phyloP scores from a whole-genome alignment of 2,888 invertebrate species.

The Xestia rhomboidea region DNA sequence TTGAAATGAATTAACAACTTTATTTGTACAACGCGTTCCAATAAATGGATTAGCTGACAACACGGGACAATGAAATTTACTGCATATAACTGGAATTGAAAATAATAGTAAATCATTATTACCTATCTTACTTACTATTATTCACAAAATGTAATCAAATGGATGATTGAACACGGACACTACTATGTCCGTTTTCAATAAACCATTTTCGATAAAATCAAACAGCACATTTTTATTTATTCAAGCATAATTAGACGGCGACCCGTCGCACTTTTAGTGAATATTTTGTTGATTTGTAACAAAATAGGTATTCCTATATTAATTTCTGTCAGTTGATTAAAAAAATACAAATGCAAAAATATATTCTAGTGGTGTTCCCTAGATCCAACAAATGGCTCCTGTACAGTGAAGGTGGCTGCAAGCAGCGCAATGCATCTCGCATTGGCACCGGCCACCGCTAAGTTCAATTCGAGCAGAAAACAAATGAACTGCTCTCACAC shows the following conservation, averaged over 20 bases:
- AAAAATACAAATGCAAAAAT: neutral
- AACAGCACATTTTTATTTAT: too few relatives aligned
- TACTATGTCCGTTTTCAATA: neutral
- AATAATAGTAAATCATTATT: neutral
- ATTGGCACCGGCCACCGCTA: conserved; percentile 10
- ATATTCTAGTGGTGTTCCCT: neutral
- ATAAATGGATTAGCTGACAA: conserved; percentile 10
- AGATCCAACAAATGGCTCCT: neutral
- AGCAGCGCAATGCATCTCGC: conserved; percentile 24
- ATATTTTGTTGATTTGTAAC: neutral
- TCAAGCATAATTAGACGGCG: too few relatives aligned
- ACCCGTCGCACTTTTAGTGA: neutral
- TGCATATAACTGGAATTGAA: neutral
- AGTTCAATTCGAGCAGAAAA: conserved; percentile 14
- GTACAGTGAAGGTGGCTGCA: neutral
- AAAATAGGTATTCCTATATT: neutral
- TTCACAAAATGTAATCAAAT: too few relatives aligned
- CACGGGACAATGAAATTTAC: conserved; percentile 3
- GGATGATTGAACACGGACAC: too few relatives aligned
- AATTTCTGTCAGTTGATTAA: neutral
- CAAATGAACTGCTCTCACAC: conserved; percentile 32
- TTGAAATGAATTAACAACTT: conserved; percentile 21
- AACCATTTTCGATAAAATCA: neutral
- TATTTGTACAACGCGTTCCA: neutral
- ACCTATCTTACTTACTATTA: neutral